These are phyloP conservation scores for Malacosoma neustria DNA, from an alignment of 2,888 invertebrate species.

Conservation along the genomic window DNA sequence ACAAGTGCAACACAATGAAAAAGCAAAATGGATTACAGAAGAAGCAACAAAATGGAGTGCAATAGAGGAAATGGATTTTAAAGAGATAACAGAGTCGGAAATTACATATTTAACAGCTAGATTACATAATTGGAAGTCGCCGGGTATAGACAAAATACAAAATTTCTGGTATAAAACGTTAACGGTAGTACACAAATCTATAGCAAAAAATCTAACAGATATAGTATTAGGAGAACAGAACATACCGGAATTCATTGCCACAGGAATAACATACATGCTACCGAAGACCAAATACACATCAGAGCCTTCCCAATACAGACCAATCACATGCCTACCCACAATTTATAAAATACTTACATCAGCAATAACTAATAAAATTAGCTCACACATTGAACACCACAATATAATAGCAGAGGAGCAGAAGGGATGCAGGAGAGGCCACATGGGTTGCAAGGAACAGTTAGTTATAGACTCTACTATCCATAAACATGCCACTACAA, in stretches of 20 bases:
- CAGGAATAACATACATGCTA: slow-evolving; percentile 14
- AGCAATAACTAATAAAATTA: slow-evolving; percentile 12
- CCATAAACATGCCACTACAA: slow-evolving; percentile 1
- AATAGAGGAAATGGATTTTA: slow-evolving; percentile 12
- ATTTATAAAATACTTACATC: slow-evolving; percentile 17
- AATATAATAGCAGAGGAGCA: slow-evolving; percentile 16
- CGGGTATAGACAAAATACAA: slow-evolving; percentile 12
- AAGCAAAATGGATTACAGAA: background rate
- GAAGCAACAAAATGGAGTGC: background rate
- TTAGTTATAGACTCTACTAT: slow-evolving; percentile 12
- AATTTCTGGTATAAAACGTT: slow-evolving; percentile 14
- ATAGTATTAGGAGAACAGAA: slow-evolving; percentile 6
- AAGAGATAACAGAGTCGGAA: slow-evolving; percentile 7
- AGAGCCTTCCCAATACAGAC: slow-evolving; percentile 19
- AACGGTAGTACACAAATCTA: slow-evolving; percentile 2
- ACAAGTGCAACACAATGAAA: background rate
- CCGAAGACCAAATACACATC: slow-evolving; percentile 11
- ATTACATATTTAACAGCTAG: slow-evolving; percentile 4
- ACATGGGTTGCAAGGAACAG: slow-evolving; percentile 15
- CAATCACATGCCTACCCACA: slow-evolving; percentile 20
- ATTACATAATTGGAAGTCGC: slow-evolving; percentile 13
- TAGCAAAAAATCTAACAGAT: slow-evolving; percentile 6
- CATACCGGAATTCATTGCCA: slow-evolving; percentile 10
- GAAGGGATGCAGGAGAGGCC: slow-evolving; percentile 13
- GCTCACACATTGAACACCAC: slow-evolving; percentile 10